Percentiles rank a stretch among this genome's conserved stretches.
Evolutionary conservation across 1,140 invertebrate species (phyloP).

Genomic region (Diachasma alloeum): DNA sequence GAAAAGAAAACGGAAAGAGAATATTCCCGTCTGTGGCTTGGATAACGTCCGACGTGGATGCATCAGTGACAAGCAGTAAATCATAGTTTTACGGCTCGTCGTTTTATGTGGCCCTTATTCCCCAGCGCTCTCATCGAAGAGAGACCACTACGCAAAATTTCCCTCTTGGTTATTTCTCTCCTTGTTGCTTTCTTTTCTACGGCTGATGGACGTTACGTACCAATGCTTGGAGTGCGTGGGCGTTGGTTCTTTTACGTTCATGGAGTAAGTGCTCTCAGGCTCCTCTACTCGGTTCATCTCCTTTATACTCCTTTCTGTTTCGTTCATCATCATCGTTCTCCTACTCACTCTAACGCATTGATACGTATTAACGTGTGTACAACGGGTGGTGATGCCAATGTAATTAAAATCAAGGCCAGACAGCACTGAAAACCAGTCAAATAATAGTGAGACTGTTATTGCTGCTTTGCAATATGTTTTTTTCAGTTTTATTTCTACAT

Average conservation of each 20-base stretch:
- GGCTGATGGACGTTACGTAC: conserved; percentile 24
- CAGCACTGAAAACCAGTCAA: conserved; percentile 31
- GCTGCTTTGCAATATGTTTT: conserved; percentile 5
- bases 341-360: not conserved
- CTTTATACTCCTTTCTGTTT: conserved; percentile 1
- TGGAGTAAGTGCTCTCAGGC: conserved; percentile 40
- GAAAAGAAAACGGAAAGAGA: conserved; percentile 9
- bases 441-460: conserved; percentile 35
- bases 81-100: conserved; percentile 59
- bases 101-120: conserved; percentile 55
- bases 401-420: conserved; percentile 49
- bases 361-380: not conserved
- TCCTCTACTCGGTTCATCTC: not conserved
- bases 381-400: conserved; percentile 42
- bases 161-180: conserved; percentile 6
- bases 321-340: conserved; percentile 14
- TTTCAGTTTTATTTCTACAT: not conserved
- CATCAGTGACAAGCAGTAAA: conserved; percentile 60
- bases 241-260: conserved; percentile 46
- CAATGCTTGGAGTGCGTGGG: conserved; percentile 38
- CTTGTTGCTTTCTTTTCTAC: not conserved
- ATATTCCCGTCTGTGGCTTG: conserved; percentile 1
- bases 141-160: conserved; percentile 25
- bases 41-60: conserved; percentile 36
- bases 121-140: conserved; percentile 47